phyloP scores from a whole-genome alignment of 2,888 invertebrate species.

The Mesorhabditis sp. region DNA sequence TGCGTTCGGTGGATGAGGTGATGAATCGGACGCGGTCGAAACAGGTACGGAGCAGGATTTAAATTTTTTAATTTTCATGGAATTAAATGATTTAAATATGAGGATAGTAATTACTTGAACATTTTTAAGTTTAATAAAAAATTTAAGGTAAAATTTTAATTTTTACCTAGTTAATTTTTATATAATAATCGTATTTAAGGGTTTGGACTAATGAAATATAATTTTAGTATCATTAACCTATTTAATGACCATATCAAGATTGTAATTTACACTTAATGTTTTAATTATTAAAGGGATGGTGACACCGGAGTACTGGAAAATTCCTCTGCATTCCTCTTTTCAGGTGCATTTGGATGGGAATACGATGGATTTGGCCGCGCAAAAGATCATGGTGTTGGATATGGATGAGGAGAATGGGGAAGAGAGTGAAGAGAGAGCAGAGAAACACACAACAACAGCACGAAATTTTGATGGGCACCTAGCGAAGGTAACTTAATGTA shows the following conservation, averaged over 20 bases:
- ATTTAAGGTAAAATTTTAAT: too few relatives aligned
- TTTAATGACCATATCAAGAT: background rate
- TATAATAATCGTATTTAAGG: too few relatives aligned
- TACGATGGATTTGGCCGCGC: conserved; percentile 54
- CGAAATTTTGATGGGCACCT: background rate
- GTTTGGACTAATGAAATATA: too few relatives aligned
- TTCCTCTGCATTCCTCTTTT: background rate
- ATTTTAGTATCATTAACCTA: background rate
- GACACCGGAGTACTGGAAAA: too few relatives aligned
- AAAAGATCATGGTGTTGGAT: conserved; percentile 54
- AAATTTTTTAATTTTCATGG: too few relatives aligned
- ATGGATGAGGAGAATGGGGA: conserved; percentile 41
- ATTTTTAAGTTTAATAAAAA: too few relatives aligned
- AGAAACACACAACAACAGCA: background rate
- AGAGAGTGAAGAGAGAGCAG: background rate
- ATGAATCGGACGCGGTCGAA: background rate
- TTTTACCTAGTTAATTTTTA: too few relatives aligned
- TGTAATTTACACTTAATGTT: background rate
- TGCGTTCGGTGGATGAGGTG: conserved; percentile 3
- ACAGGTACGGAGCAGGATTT: background rate
- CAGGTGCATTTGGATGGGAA: conserved; percentile 25
- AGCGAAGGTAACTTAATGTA: background rate
- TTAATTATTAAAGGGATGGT: background rate
- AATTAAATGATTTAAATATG: too few relatives aligned
- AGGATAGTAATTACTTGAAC: too few relatives aligned